Conservation (phyloP, 2,888 invertebrate genomes). For the Drosophila subsilvestris region DNA sequence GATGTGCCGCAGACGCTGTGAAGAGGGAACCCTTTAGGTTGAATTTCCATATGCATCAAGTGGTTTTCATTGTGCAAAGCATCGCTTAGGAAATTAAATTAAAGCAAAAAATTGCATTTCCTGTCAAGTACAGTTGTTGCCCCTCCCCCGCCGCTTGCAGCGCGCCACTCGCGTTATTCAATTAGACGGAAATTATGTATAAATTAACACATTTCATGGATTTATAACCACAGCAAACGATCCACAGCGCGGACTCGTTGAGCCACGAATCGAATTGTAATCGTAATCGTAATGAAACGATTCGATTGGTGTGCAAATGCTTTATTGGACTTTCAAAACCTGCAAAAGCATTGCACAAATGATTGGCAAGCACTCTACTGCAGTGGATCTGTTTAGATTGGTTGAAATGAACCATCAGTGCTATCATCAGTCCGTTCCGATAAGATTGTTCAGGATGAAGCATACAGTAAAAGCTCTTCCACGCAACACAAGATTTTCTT, state of each 20-base stretch:
- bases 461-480: neutral
- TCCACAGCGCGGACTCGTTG: neutral
- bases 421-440: neutral
- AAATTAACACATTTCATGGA: constrained; percentile 23
- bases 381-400: neutral
- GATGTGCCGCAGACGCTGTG: constrained; percentile 47
- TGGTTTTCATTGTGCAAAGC: constrained; percentile 23
- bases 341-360: neutral
- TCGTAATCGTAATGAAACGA: constrained; percentile 9
- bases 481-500: neutral
- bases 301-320: constrained; percentile 1
- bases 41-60: constrained; percentile 31
- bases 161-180: neutral
- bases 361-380: neutral
- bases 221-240: neutral
- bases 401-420: constrained; percentile 1
- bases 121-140: constrained; percentile 27
- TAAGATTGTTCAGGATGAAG: constrained; percentile 1
- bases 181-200: constrained; percentile 16
- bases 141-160: neutral
- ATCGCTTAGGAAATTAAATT: constrained; percentile 62
- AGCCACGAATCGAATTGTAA: constrained; percentile 5
- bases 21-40: constrained; percentile 31
- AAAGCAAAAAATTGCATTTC: constrained; percentile 60
- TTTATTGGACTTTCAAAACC: constrained; percentile 3